Base-by-base conservation (phyloP, 2,888 invertebrate species). In the Hipparchia semele region DNA sequence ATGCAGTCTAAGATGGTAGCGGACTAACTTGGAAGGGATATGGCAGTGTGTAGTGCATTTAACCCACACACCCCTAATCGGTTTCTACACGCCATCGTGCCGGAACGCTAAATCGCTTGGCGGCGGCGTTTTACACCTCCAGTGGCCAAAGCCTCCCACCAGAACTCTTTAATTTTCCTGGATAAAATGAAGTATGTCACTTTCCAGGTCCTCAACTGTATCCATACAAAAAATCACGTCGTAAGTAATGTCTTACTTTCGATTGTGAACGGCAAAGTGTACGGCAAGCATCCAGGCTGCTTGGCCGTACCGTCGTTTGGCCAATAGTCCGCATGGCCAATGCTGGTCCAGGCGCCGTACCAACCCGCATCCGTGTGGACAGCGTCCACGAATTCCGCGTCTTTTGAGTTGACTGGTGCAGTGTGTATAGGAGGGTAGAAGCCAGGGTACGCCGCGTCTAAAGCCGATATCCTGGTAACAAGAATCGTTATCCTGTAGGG, bases 291-390 rank as follows among this genome's bases (percentile, higher is more conserved):
- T 0, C 94, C 95, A 0, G 94, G 94, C 75, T 95, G 95, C 69
- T 87, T 81, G 6, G 93, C 88, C 0, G 73, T 77, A 0, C 94
- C 95, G 0, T 83, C 87, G 54, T 95, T 95, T 0, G 94, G 94
- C 86, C 89, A 94, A 83, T 92, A 94, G 83, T 94, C 93, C 0
- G 82, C 94, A 49, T 86, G 87, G 0, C 89, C 94, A 0, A 84
- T 79, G 2, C 65, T 65, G 0, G 73, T 53, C 0, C 86, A 83
- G 0, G 87, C 80, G 0, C 95, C 95, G 72, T 84, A 92, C 33
- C 86, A 79, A 0, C 92, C 92, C 0, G 82, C 85, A 77, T 94
- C 94, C 0, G 95, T 94, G 79, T 95, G 95, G 61, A 95, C 86
- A 1, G 87, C 82, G 78, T 94, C 94, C 46, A 94, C 94, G 76